Base-by-base conservation (phyloP, 2,797 vertebrate genomes). In the Aulostomus chinensis region DNA sequence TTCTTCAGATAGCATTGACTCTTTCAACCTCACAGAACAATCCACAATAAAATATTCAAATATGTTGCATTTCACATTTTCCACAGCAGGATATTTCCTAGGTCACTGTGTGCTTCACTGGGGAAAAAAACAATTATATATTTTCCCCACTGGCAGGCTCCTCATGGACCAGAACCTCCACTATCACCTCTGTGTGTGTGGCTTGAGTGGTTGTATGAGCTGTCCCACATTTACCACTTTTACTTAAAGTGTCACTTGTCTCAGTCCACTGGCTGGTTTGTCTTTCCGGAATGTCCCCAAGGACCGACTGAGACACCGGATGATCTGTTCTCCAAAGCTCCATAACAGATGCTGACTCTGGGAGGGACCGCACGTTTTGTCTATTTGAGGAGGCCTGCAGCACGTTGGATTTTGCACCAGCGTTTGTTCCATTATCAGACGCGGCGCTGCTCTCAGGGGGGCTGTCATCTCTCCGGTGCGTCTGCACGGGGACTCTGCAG, bases 121-220 rank as follows among this genome's bases (percentile, higher is more conserved):
- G n/a, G n/a, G n/a, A n/a, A n/a, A 22, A 22, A 22, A 22, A 22
- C 21, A 22, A 22, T 25, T 25, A 25, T 9, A 25, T 25, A 6
- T 3, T 7, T 2, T 6, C 24, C 24, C 24, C 3, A 33, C 14
- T 15, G 14, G 1, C 40, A 15, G 61, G 78, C 2, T 66, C 37
- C 1, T 56, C 16, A 13, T 84, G 85, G 4, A 87, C 69, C 42
- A 85, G 39, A 36, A 76, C 80, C 31, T 89, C 70, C 37, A 86
- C 86, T 30, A 86, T 15, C 6, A 84, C 34, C 22, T 76, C 68
- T 48, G 32, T 32, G 16, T 70, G 58, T 5, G 18, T 5, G 7
- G 48, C 15, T 35, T 68, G 68, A 55, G 31, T 10, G 16, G 5
- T 28, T 36, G 11, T 10, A 0, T 4, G 13, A 28, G 6, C 54